Base-by-base conservation (phyloP, 2,113 vertebrate genomes). In the Peromyscus polionotus region DNA sequence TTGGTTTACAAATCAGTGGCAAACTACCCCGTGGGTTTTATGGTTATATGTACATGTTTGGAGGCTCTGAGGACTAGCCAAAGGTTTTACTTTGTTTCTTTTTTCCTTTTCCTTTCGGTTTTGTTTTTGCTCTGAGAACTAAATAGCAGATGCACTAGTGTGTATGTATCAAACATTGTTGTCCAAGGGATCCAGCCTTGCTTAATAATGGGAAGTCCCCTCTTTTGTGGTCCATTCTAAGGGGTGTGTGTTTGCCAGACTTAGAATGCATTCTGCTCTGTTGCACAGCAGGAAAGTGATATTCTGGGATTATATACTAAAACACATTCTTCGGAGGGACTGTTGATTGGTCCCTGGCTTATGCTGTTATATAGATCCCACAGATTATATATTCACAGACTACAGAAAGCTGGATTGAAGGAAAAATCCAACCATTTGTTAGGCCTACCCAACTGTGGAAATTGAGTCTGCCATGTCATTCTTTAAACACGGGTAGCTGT, bases 61-160 rank as follows among this genome's bases (percentile, higher is more conserved):
- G 81, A 93, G n/a, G 42, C 31, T 28, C 28, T 54, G 22, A 48
- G 11, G 39, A 24, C 42, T 76, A 36, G 45, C n/a, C 51, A 54
- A 54, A 90, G n/a, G 59, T 63, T 22, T 91, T 70, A 17, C 77
- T 95, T 87, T 88, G 10, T 45, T 94, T 77, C 67, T 48, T 87
- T 84, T 79, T 79, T 36, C 16, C 31, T 80, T 54, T 45, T 28
- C 16, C 2, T 77, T 77, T 77, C 45, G 57, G 51, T 57, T 22
- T 81, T 61, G 24, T 39, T 61, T 84, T 63, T 84, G 36, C 24
- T 63, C 9, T 84, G 81, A 51, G 51, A 88, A 70, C 68, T 94
- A 72, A 91, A 48, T 91, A 73, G 20, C 33, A 76, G 3, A 83
- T 28, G 81, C 36, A 26, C 92, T 79, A 51, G 26, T 96, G 28